Evolutionary conservation across 2,797 vertebrate genomes (phyloP), one percentile per base, ranked within the genome.

Genomic region (Lemur catta): DNA sequence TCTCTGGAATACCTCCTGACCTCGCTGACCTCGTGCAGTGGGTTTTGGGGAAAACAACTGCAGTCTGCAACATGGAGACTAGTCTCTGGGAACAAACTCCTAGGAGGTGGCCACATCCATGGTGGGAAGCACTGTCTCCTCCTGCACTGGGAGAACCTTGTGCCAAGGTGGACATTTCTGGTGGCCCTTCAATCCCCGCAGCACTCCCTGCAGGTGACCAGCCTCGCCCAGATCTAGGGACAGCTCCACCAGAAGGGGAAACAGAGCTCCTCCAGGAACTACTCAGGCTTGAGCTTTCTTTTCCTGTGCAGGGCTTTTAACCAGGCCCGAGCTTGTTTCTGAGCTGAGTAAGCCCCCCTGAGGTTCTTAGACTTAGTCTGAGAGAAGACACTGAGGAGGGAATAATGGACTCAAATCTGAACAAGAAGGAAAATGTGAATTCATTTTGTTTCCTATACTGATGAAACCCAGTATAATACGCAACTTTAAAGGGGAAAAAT

Each of bases 21-120:
- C 67, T 18, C 22, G 24, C 22, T 17, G 4, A 11, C 22, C 14
- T 22, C 0, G 0, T 18, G 28, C 7, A 71, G 18, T 3, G 20
- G 7, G n/a, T 50, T 57, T 30, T 0, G 4, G 61, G 26, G 33
- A 76, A 12, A n/a, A 6, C 3, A 28, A 55, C 43, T 52, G 7
- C 9, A 12, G 12, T 8, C 7, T 30, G 22, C 50, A 48, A 15
- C 10, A 5, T 1, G n/a, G n/a, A 69, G 50, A n/a, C 9, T 43
- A 24, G 22, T 52, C 52, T 14, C 52, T 14, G 9, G 17, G 30
- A 91, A 43, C 0, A 22, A 84, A 65, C 30, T 13, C 24, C 41
- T 14, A 50, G 22, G 35, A 4, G 43, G 55, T 5, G 72, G 43
- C 63, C 6, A 41, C 26, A 28, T 15, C 6, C 17, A 12, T 0